Conservation (phyloP, 2,113 vertebrate genomes). For the Tragelaphus buxtoni region DNA sequence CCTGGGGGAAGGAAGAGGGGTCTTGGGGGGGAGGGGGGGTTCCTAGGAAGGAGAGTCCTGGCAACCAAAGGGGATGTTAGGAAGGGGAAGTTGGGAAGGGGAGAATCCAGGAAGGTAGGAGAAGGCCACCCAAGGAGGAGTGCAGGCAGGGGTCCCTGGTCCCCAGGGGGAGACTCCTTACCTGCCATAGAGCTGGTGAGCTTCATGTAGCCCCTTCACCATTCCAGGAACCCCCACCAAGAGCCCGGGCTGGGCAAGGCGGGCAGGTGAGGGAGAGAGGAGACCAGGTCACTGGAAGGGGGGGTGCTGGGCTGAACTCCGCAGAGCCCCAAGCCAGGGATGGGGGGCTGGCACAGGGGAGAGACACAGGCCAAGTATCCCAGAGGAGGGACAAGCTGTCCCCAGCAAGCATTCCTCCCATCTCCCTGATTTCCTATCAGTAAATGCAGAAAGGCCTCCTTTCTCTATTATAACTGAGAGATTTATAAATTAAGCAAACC, state of each 20-base stretch:
- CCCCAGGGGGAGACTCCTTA: conserved; percentile 71
- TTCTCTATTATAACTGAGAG: background rate
- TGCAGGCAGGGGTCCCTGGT: background rate
- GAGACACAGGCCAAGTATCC: conserved; percentile 69
- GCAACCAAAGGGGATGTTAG: conserved; percentile 69
- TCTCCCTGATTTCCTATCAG: conserved; percentile 31
- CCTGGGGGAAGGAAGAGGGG: no score
- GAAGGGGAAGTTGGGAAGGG: conserved; percentile 52
- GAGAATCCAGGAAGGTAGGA: conserved; percentile 51
- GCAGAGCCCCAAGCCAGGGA: conserved; percentile 71
- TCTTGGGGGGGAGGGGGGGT: background rate
- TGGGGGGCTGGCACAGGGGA: conserved; percentile 68
- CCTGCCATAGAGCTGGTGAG: conserved; percentile 94
- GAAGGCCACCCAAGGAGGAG: conserved; percentile 42
- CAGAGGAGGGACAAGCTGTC: conserved; percentile 59
- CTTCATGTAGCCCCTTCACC: conserved; percentile 92
- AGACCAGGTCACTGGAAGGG: conserved; percentile 76
- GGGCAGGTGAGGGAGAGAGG: conserved; percentile 57
- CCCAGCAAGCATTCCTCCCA: conserved; percentile 34
- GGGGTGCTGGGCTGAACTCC: conserved; percentile 74
- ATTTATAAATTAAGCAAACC: conserved; percentile 31
- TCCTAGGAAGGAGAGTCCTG: conserved; percentile 65
- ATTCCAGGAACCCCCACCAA: conserved; percentile 95
- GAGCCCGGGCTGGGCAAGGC: conserved; percentile 87
- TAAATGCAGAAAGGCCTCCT: conserved; percentile 29